Evolutionary conservation across 1,140 invertebrate species (phyloP).

Genomic region (Carcinoscorpius rotundicauda): DNA sequence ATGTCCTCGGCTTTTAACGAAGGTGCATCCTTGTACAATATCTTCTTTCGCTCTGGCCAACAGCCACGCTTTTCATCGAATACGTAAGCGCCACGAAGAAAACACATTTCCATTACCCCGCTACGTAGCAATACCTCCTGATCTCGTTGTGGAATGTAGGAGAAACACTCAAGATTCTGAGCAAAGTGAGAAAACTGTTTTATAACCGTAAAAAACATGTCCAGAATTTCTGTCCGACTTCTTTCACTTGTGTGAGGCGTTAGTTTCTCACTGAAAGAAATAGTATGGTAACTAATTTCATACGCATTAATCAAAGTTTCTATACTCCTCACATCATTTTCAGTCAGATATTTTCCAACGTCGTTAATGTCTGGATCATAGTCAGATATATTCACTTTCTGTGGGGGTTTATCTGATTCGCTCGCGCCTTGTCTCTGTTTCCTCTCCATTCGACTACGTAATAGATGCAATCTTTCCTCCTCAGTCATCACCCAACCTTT

Average conservation of each 20-base stretch:
- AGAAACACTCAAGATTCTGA: constrained; percentile 31
- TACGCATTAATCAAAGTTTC: constrained; percentile 21
- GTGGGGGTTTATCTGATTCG: background rate
- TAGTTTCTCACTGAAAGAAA: constrained; percentile 17
- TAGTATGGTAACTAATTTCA: constrained; percentile 18
- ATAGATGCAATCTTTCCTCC: constrained; percentile 31
- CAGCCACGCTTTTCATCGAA: constrained; percentile 28
- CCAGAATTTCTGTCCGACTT: constrained; percentile 23
- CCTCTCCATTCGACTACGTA: constrained; percentile 29
- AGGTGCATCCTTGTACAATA: constrained; percentile 28
- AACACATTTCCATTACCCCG: constrained; percentile 40
- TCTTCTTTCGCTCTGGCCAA: constrained; percentile 18
- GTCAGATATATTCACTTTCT: constrained; percentile 4
- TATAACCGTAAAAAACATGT: constrained; percentile 31
- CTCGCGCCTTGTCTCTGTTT: constrained; percentile 12
- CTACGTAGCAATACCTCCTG: constrained; percentile 39
- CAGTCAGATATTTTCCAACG: constrained; percentile 14
- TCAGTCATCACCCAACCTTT: constrained; percentile 39
- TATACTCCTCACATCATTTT: constrained; percentile 20
- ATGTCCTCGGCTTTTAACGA: constrained; percentile 35
- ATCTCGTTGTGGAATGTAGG: constrained; percentile 33
- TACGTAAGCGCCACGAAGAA: constrained; percentile 34
- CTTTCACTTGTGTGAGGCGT: constrained; percentile 1
- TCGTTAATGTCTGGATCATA: constrained; percentile 19
- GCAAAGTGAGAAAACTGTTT: constrained; percentile 30